Percentiles rank a stretch among this genome's conserved stretches.
Evolutionary conservation across 2,888 invertebrate species (phyloP).

Genomic region (Luffia ferchaultella): DNA sequence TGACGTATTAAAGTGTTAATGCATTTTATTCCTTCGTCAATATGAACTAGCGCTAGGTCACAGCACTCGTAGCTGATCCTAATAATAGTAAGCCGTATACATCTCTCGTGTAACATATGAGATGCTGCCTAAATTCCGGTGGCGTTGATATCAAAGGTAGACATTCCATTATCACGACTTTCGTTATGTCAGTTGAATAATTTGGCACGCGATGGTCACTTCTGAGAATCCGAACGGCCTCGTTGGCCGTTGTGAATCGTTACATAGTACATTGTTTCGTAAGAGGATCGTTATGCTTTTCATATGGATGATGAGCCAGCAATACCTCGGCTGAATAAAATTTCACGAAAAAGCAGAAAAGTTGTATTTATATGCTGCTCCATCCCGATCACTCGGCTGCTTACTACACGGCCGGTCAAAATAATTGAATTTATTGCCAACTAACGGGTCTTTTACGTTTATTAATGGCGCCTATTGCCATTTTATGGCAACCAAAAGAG

Average conservation of each 20-base stretch:
- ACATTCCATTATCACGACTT: background rate
- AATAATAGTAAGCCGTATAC: background rate
- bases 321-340: background rate
- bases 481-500: slow-evolving; percentile 8
- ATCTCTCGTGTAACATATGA: background rate
- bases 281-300: background rate
- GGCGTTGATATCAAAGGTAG: background rate
- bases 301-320: background rate
- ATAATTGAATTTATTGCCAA: slow-evolving; percentile 22
- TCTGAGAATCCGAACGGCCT: background rate
- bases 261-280: background rate
- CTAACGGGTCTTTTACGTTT: slow-evolving; percentile 15
- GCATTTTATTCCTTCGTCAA: too few species aligned
- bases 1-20: too few species aligned
- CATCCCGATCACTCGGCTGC: too few species aligned
- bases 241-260: background rate
- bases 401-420: slow-evolving; percentile 10
- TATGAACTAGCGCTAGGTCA: too few species aligned
- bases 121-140: background rate
- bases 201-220: background rate
- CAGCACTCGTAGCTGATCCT: too few species aligned
- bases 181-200: background rate
- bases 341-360: background rate
- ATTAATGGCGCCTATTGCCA: slow-evolving; percentile 10
- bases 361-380: too few species aligned